Conservation (phyloP, 2,797 vertebrate species). For the Ptychobarbus kaznakovi region DNA sequence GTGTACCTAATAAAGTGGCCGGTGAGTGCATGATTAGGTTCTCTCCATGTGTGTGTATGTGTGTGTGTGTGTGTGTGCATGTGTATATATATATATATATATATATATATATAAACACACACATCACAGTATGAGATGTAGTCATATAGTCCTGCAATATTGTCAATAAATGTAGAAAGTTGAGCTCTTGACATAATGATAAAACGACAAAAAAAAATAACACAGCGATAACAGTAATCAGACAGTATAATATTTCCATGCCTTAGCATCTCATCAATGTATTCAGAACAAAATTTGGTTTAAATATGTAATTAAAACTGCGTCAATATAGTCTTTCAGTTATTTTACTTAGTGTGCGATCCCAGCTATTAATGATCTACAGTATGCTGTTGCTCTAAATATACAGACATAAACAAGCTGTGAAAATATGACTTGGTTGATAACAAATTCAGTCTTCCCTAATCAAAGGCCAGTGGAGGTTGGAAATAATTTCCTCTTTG, state of each 20-base stretch:
- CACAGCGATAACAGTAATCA: background rate
- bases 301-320: background rate
- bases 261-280: background rate
- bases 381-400: conserved; percentile 23
- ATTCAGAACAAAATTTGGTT: background rate
- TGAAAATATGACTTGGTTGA: conserved; percentile 6
- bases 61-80: too few species aligned
- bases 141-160: too few species aligned
- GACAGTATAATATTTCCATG: background rate
- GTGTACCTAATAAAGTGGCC: too few species aligned
- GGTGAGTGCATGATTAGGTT: too few species aligned
- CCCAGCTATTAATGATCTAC: conserved; percentile 3
- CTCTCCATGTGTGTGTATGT: too few species aligned
- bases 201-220: too few species aligned
- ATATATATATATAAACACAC: too few species aligned
- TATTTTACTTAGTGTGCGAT: background rate
- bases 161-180: too few species aligned
- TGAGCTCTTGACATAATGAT: too few species aligned
- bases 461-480: conserved; percentile 31
- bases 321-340: background rate
- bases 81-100: too few species aligned
- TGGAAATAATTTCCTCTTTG: conserved; percentile 40
- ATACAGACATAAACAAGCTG: conserved; percentile 18
- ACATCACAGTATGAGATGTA: too few species aligned
- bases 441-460: conserved; percentile 11